phyloP scores from a whole-genome alignment of 2,797 vertebrate genomes.

The Odontamblyopus rebecca region DNA sequence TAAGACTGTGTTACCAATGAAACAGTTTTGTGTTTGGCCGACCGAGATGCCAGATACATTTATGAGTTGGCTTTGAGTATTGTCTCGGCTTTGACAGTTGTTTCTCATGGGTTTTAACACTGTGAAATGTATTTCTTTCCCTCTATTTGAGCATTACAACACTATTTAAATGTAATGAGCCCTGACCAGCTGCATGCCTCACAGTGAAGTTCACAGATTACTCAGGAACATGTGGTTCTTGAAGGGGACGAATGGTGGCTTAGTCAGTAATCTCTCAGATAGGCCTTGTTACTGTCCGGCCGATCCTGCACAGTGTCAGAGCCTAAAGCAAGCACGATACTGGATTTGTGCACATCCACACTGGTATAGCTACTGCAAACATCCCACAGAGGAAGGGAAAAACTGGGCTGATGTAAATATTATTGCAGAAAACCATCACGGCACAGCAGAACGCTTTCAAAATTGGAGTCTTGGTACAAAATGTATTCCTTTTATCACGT shows the following conservation, averaged over 20 bases:
- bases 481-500: neutral
- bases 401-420: constrained; percentile 15
- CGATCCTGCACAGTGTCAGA: constrained; percentile 72
- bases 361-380: constrained; percentile 40
- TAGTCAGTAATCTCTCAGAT: constrained; percentile 65
- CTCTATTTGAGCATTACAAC: constrained; percentile 11
- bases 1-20: constrained; percentile 32
- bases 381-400: constrained; percentile 17
- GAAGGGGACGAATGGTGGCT: constrained; percentile 45
- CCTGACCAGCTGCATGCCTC: constrained; percentile 27
- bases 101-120: constrained; percentile 24
- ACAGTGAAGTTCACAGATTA: constrained; percentile 42
- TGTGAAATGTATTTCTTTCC: constrained; percentile 3
- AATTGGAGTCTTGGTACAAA: neutral
- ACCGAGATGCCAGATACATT: constrained; percentile 39
- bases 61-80: constrained; percentile 29
- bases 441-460: neutral
- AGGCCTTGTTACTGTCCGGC: constrained; percentile 56
- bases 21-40: constrained; percentile 25
- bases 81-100: constrained; percentile 22
- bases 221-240: constrained; percentile 32
- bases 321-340: constrained; percentile 47
- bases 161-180: constrained; percentile 24
- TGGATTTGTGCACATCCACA: constrained; percentile 17
- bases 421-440: constrained; percentile 28